Evolutionary conservation across 2,888 invertebrate species (phyloP).

Genomic region (Cetonia aurata): DNA sequence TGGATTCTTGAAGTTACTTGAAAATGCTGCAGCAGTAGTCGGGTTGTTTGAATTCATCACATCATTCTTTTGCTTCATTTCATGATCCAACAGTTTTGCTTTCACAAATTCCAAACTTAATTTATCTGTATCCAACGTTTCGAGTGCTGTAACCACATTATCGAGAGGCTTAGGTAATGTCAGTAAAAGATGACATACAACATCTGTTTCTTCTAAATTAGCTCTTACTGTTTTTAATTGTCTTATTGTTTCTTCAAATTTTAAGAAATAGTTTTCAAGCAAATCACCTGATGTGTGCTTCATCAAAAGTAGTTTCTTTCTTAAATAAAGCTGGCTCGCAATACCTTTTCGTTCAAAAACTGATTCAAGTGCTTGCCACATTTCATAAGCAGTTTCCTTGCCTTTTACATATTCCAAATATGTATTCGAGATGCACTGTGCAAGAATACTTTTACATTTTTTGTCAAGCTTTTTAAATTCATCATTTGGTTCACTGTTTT

Average conservation of each 20-base stretch:
- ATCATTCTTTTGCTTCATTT: constrained; percentile 12
- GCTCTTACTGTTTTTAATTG: constrained; percentile 43
- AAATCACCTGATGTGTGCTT: constrained; percentile 35
- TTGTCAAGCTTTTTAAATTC: neutral
- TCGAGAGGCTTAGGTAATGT: constrained; percentile 47
- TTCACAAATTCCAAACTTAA: constrained; percentile 41
- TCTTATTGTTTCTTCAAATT: constrained; percentile 43
- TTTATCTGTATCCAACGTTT: constrained; percentile 43
- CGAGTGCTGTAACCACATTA: constrained; percentile 46
- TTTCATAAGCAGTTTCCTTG: constrained; percentile 42
- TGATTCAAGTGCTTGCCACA: constrained; percentile 45
- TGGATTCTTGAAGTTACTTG: neutral
- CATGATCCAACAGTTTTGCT: constrained; percentile 34
- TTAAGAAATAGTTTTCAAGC: constrained; percentile 40
- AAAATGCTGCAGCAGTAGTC: neutral
- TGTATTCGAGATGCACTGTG: constrained; percentile 34
- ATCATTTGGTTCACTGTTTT: neutral
- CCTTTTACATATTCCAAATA: constrained; percentile 44
- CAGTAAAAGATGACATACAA: constrained; percentile 42
- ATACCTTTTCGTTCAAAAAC: constrained; percentile 44
- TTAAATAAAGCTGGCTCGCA: constrained; percentile 36
- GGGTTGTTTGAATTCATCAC: neutral
- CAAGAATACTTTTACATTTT: constrained; percentile 34
- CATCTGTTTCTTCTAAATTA: constrained; percentile 43
- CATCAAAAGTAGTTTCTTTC: constrained; percentile 42